Base-by-base conservation (phyloP, 2,888 invertebrate species). In the Dicycla oo region DNA sequence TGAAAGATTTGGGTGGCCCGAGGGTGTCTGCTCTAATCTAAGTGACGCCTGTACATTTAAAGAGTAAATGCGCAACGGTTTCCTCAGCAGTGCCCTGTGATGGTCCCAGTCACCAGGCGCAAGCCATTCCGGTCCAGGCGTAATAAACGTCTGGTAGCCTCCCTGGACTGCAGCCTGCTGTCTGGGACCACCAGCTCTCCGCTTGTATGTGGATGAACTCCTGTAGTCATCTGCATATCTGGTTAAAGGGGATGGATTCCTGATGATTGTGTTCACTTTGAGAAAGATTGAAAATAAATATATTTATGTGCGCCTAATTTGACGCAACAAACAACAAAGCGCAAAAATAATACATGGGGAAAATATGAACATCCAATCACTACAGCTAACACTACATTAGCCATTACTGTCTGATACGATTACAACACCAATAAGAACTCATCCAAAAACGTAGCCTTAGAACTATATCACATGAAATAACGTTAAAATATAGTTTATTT, bases 401-500 rank as follows among this genome's bases (percentile, higher is more conserved):
- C 15, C 15, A 26, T 15, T 23, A 51, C 13, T 23, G 13, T 11
- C 23, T 51, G 49, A n/a, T 51, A 49, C 6, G 23, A 23, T 51
- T 23, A 51, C 15, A 15, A 51, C 13, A 51, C 23, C 51, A 51
- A 15, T 51, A 49, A 10, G 23, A 51, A 51, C 13, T 51, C 6
- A 15, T 51, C 13, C 13, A 23, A 51, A 51, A 51, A 13, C 6
- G 13, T 23, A 5, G 13, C 23, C 51, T 51, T 13, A n/a, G 13
- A 23, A 23, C 49, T 47, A 23, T 5, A 51, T 51, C 51, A 23
- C 23, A 26, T 53, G 18, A 18, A 54, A 54, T 54, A 53, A 15
- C 0, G 2, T 49, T 30, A 53, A 13, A 54, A 40, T 49, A 15
- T 43, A 18, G 43, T 64, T 56, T 54, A 40, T 71, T 34, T 73